Conservation (phyloP, 2,113 vertebrate genomes). For the Brachypodius melanocephalos region DNA sequence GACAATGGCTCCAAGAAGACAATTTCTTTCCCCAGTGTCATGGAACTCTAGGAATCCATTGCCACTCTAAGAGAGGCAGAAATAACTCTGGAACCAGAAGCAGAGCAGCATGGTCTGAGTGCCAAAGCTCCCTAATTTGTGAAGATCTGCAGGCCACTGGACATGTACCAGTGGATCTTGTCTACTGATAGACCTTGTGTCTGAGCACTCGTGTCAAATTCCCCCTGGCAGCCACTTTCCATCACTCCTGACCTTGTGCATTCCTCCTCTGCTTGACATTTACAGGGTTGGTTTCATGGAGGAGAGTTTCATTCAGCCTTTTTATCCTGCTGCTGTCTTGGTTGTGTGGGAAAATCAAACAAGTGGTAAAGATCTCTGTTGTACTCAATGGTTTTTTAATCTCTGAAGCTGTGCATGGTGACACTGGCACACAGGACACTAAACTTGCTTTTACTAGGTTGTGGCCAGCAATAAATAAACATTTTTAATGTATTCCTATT, state of each 20-base stretch:
- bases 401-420: neutral
- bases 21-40: neutral
- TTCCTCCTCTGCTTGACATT: neutral
- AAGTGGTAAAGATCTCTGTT: neutral
- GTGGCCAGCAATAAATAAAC: neutral
- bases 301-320: neutral
- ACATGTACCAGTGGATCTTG: fast-evolving
- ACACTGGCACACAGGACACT: neutral
- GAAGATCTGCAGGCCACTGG: neutral
- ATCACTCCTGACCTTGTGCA: neutral
- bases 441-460: neutral
- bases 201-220: neutral
- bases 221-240: neutral
- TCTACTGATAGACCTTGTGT: neutral
- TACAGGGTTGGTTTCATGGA: neutral
- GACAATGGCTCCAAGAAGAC: neutral
- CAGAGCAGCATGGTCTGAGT: neutral
- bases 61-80: neutral
- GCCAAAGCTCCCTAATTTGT: neutral
- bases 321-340: neutral
- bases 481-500: neutral
- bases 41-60: neutral
- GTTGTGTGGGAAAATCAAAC: neutral
- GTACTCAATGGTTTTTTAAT: neutral
- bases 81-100: neutral